Conservation (phyloP, 1,140 invertebrate genomes). For the Adoxophyes honmai region DNA sequence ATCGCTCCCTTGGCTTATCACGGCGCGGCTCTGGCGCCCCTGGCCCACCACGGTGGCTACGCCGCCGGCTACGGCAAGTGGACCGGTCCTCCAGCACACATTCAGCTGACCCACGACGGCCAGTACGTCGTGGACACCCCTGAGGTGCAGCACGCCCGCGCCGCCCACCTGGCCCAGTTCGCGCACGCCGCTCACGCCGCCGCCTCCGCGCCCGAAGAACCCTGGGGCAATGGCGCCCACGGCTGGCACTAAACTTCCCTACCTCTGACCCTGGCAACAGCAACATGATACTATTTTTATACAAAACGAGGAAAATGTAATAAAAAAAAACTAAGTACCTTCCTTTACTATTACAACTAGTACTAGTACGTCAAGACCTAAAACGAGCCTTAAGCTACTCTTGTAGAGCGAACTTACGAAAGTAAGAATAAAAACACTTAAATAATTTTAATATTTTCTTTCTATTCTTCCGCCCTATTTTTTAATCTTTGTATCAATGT, state of each 20-base stretch:
- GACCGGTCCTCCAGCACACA: slow-evolving; percentile 64
- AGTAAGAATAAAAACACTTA: slow-evolving; percentile 54
- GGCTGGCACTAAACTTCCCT: slow-evolving; percentile 60
- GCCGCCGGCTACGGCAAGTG: slow-evolving; percentile 61
- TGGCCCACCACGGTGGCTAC: slow-evolving; percentile 40
- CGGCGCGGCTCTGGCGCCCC: slow-evolving; percentile 25
- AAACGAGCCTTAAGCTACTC: slow-evolving; percentile 57
- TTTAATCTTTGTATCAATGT: too few relatives aligned
- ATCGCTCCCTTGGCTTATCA: slow-evolving; percentile 31
- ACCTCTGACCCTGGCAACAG: slow-evolving; percentile 51
- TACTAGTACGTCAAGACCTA: slow-evolving; percentile 62
- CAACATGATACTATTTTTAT: slow-evolving; percentile 62
- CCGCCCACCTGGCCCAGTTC: slow-evolving; percentile 62
- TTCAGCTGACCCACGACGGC: slow-evolving; percentile 74
- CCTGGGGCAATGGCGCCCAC: slow-evolving; percentile 54
- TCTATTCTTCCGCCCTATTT: slow-evolving; percentile 10
- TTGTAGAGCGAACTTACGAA: slow-evolving; percentile 54
- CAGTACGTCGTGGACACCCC: slow-evolving; percentile 74
- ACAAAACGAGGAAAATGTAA: slow-evolving; percentile 66
- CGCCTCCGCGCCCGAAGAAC: slow-evolving; percentile 58
- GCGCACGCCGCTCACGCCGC: slow-evolving; percentile 62
- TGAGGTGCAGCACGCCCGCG: slow-evolving; percentile 70
- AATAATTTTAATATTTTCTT: slow-evolving; percentile 35
- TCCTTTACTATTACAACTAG: too few relatives aligned
- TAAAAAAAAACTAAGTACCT: too few relatives aligned